Conservation (phyloP, 2,797 vertebrate species). For the Valencia hispanica region DNA sequence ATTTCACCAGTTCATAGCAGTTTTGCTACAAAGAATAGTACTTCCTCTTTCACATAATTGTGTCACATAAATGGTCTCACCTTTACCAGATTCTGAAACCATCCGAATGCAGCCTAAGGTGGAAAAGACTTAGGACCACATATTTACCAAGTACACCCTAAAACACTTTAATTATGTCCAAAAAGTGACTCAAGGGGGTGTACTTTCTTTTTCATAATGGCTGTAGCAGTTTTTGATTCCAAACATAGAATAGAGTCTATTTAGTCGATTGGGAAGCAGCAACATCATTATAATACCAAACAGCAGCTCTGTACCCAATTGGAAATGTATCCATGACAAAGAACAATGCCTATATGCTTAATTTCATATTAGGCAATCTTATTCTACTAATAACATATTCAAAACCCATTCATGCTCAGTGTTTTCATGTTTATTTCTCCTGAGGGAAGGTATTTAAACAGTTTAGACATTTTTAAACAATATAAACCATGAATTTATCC, state of each 20-base stretch:
- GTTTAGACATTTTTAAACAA: conserved; percentile 31
- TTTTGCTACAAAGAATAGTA: too few species aligned
- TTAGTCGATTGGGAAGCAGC: background rate
- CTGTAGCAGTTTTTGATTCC: background rate
- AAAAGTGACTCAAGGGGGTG: too few species aligned
- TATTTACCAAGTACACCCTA: too few species aligned
- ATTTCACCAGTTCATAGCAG: too few species aligned
- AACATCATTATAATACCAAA: conserved; percentile 25
- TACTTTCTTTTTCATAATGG: too few species aligned
- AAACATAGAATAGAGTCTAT: background rate
- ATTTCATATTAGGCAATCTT: conserved; percentile 31
- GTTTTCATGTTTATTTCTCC: conserved; percentile 41
- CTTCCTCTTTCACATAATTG: too few species aligned
- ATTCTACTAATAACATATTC: conserved; percentile 28
- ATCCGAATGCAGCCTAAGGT: too few species aligned
- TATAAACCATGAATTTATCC: conserved; percentile 27
- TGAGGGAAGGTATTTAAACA: conserved; percentile 38
- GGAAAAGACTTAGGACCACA: too few species aligned
- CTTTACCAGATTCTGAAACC: too few species aligned
- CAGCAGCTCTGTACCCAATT: conserved; percentile 4
- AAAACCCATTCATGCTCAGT: conserved; percentile 38
- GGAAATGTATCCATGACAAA: conserved; percentile 28
- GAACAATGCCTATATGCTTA: background rate
- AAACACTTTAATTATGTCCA: too few species aligned
- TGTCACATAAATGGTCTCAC: too few species aligned